A percentile compares a stretch with the other conserved stretches of the same genome.
These are phyloP conservation scores for Mylabris phalerata DNA, from an alignment of 1,140 invertebrate genomes.

Conservation along the genomic window DNA sequence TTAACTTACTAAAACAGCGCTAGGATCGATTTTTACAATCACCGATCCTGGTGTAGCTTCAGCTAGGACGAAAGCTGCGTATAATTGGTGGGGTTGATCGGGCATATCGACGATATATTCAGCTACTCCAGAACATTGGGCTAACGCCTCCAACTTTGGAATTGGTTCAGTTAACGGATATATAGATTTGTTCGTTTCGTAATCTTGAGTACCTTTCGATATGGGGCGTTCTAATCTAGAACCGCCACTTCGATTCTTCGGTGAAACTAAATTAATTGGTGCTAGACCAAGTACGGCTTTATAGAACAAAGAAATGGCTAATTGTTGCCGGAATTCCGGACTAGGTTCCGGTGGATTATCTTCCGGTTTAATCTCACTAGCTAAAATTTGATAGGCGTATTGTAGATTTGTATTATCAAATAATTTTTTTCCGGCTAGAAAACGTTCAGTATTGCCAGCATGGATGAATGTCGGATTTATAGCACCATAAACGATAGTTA, in stretches of 20 bases:
- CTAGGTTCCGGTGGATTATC: slow-evolving; percentile 54
- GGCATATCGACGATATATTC: slow-evolving; percentile 58
- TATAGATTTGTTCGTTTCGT: slow-evolving; percentile 56
- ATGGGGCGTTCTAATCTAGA: slow-evolving; percentile 51
- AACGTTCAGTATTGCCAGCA: slow-evolving; percentile 58
- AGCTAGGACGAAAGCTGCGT: slow-evolving; percentile 56
- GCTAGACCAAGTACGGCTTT: slow-evolving; percentile 53
- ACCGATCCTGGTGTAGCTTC: slow-evolving; percentile 45
- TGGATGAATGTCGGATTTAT: slow-evolving; percentile 65
- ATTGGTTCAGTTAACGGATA: slow-evolving; percentile 75
- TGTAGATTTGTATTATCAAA: slow-evolving; percentile 46
- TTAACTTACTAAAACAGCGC: slow-evolving; percentile 55
- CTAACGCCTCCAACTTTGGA: slow-evolving; percentile 65
- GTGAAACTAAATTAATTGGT: slow-evolving; percentile 40
- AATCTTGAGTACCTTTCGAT: slow-evolving; percentile 65
- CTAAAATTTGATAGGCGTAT: slow-evolving; percentile 50
- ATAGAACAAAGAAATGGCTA: slow-evolving; percentile 65
- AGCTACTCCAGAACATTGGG: slow-evolving; percentile 62
- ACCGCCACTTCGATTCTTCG: slow-evolving; percentile 47
- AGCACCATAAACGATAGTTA: slow-evolving; percentile 53
- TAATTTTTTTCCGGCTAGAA: slow-evolving; percentile 47
- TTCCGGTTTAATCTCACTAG: slow-evolving; percentile 55
- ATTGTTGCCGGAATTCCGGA: slow-evolving; percentile 56
- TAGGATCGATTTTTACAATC: slow-evolving; percentile 51
- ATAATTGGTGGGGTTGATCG: slow-evolving; percentile 48